Conservation (phyloP, 2,113 vertebrate species). For the Ptilorrhoa leucosticta region DNA sequence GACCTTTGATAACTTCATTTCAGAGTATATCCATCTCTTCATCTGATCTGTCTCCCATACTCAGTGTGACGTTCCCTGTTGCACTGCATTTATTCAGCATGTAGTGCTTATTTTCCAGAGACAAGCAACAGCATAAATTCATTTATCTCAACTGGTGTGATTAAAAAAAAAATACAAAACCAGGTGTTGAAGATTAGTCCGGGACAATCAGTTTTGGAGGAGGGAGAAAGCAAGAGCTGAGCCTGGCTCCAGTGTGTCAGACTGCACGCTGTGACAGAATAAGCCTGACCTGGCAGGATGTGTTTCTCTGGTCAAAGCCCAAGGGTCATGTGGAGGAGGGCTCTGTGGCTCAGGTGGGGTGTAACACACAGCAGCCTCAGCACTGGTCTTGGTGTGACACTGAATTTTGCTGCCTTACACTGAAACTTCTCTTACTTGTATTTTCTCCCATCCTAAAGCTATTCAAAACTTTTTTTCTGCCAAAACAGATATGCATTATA, state of each 20-base stretch:
- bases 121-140: neutral
- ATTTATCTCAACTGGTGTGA: neutral
- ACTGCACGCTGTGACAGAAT: neutral
- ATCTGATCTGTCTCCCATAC: neutral
- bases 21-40: neutral
- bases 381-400: fast-evolving
- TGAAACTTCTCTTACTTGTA: neutral
- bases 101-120: neutral
- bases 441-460: neutral
- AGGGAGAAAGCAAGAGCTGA: neutral
- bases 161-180: neutral
- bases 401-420: neutral
- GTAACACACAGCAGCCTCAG: neutral
- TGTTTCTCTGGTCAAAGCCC: neutral
- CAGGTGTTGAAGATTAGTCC: neutral
- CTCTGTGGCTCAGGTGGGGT: neutral
- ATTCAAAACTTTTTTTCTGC: neutral
- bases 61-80: neutral
- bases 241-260: neutral
- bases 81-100: neutral
- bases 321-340: fast-evolving
- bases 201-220: neutral
- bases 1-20: neutral
- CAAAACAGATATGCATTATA: constrained; percentile 41
- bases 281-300: neutral